Conservation (phyloP, 2,797 vertebrate genomes). For the Enoplosus armatus region DNA sequence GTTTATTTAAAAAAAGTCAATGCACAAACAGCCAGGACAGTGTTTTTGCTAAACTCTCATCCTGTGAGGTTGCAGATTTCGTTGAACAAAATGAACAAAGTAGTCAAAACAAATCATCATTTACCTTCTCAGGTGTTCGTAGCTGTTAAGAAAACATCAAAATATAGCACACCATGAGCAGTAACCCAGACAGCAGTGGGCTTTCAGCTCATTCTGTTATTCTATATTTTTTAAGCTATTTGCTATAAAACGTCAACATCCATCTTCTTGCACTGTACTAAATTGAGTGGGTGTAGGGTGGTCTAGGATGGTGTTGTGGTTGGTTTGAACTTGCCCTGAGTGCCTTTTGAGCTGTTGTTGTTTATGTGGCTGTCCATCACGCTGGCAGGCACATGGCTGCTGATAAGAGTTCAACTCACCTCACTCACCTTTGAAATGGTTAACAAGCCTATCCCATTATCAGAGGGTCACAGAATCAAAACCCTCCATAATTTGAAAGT, state of each 20-base stretch:
- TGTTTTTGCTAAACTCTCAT: slow-evolving; percentile 19
- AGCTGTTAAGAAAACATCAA: slow-evolving; percentile 25
- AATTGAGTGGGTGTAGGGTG: slow-evolving; percentile 32
- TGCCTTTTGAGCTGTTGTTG: slow-evolving; percentile 33
- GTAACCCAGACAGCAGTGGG: slow-evolving; percentile 2
- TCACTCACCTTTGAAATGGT: slow-evolving; percentile 14
- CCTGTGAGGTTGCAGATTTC: slow-evolving; percentile 15
- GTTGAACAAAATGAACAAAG: neutral
- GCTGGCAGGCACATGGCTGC: slow-evolving; percentile 22
- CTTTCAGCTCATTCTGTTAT: slow-evolving; percentile 38
- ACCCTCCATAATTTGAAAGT: slow-evolving; percentile 18
- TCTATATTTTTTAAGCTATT: slow-evolving; percentile 27
- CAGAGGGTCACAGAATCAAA: slow-evolving; percentile 21
- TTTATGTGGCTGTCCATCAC: slow-evolving; percentile 39
- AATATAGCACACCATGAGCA: slow-evolving; percentile 5
- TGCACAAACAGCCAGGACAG: slow-evolving; percentile 16
- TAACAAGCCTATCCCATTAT: slow-evolving; percentile 20
- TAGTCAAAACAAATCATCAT: slow-evolving; percentile 35
- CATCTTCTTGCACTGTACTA: slow-evolving; percentile 29
- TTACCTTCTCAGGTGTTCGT: slow-evolving; percentile 21
- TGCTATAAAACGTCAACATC: slow-evolving; percentile 42
- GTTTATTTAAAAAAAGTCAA: neutral
- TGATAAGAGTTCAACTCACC: slow-evolving; percentile 24
- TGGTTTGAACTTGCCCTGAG: slow-evolving; percentile 24
- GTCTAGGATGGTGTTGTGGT: slow-evolving; percentile 8